A percentile compares a stretch with the other conserved stretches of the same genome.
Evolutionary conservation across 2,888 invertebrate genomes (phyloP).

Genomic region (Apamea epomidion): DNA sequence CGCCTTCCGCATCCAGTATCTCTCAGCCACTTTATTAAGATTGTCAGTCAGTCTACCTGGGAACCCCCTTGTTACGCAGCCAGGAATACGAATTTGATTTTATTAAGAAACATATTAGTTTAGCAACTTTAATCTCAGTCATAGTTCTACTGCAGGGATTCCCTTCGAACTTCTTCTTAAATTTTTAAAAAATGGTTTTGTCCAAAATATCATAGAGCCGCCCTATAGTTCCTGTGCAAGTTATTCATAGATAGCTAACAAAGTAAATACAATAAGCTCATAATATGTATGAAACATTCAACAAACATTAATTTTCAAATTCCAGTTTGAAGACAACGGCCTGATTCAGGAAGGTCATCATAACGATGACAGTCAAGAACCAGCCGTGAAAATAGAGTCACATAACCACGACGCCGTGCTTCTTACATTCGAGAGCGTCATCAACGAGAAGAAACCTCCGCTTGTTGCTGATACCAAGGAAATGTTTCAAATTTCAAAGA

Average conservation of each 20-base stretch:
- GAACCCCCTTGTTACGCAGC: too few relatives aligned
- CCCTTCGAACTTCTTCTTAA: background rate
- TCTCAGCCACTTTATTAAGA: too few relatives aligned
- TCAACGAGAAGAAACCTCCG: conserved; percentile 73
- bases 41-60: too few relatives aligned
- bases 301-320: background rate
- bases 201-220: background rate
- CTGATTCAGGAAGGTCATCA: conserved; percentile 75
- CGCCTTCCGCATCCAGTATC: too few relatives aligned
- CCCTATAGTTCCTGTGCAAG: background rate
- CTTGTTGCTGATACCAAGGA: conserved; percentile 49
- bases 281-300: background rate
- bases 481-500: conserved; percentile 37
- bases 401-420: conserved; percentile 80
- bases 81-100: background rate
- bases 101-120: background rate
- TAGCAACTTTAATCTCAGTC: background rate
- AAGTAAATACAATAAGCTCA: background rate
- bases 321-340: conserved; percentile 81
- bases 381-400: conserved; percentile 79
- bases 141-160: background rate
- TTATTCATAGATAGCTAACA: background rate
- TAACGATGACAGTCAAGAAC: conserved; percentile 79
- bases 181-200: background rate
- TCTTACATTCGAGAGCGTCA: conserved; percentile 83